Conservation (phyloP, 2,113 vertebrate genomes). For the Psilopogon haemacephalus region DNA sequence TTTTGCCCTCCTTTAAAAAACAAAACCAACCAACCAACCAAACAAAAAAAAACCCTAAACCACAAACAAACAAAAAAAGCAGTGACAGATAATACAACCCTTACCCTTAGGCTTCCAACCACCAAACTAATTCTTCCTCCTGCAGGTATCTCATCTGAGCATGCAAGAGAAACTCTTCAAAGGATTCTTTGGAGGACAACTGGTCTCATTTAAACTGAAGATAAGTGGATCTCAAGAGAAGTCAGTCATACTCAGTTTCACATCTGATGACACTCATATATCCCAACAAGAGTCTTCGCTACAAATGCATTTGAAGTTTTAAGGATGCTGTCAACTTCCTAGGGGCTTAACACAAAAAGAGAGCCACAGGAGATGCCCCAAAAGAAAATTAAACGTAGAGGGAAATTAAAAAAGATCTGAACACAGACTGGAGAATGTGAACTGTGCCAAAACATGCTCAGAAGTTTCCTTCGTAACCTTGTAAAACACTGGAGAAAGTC, state of each 20-base stretch:
- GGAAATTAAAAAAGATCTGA: slow-evolving; percentile 17
- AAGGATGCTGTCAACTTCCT: slow-evolving; percentile 20
- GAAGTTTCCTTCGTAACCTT: slow-evolving; percentile 38
- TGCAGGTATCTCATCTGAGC: slow-evolving; percentile 13
- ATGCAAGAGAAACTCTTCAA: slow-evolving; percentile 24
- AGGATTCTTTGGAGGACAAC: neutral
- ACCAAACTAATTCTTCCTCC: slow-evolving; percentile 10
- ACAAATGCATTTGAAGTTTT: slow-evolving; percentile 9
- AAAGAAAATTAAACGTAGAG: neutral
- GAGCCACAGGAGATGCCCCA: slow-evolving; percentile 13
- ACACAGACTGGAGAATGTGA: neutral
- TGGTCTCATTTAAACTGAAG: slow-evolving; percentile 1
- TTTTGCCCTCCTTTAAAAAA: neutral
- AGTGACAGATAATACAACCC: neutral
- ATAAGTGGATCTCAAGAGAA: neutral
- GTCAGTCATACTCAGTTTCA: neutral
- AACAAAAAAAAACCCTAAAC: neutral
- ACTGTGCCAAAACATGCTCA: slow-evolving; percentile 4
- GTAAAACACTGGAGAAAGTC: slow-evolving; percentile 37
- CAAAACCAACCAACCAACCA: too few species aligned
- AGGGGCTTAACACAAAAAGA: slow-evolving; percentile 1
- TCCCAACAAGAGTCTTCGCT: slow-evolving; percentile 5
- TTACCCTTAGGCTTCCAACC: slow-evolving; percentile 2
- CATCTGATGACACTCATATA: neutral
- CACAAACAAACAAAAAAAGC: neutral